Percentiles rank a stretch among this genome's conserved stretches.
phyloP scores from a whole-genome alignment of 2,888 invertebrate genomes.

The Euclidia mi region DNA sequence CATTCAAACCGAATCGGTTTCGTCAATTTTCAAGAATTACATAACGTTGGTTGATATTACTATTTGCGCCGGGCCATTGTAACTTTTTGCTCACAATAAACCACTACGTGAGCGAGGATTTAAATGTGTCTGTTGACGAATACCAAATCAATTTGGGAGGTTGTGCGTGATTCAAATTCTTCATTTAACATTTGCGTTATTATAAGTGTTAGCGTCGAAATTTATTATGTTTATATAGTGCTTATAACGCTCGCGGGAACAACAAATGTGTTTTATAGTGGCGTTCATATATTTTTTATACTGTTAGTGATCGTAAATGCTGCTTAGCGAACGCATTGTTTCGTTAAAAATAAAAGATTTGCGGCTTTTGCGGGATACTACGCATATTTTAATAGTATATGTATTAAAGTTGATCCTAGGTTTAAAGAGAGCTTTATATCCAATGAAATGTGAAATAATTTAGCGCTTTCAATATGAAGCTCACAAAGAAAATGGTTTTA shows the following conservation, averaged over 20 bases:
- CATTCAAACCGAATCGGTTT: conserved; percentile 16
- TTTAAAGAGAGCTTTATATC: too few relatives aligned
- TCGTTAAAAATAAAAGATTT: conserved; percentile 15
- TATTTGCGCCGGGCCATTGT: conserved; percentile 71
- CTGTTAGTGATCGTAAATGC: conserved; percentile 25
- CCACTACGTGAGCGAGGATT: conserved; percentile 78
- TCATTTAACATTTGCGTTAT: conserved; percentile 58
- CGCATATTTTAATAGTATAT: not conserved
- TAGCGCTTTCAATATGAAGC: too few relatives aligned
- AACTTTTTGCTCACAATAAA: conserved; percentile 86
- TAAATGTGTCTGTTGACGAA: conserved; percentile 78
- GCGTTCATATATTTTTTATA: conserved; percentile 32
- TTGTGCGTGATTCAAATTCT: conserved; percentile 76
- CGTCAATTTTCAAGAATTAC: conserved; percentile 75
- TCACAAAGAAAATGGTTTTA: too few relatives aligned
- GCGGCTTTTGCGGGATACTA: not conserved
- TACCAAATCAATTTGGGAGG: conserved; percentile 82
- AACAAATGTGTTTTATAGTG: conserved; percentile 51
- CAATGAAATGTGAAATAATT: too few relatives aligned
- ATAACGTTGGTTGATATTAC: conserved; percentile 75
- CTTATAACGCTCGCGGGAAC: conserved; percentile 42
- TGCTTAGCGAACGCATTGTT: conserved; percentile 11
- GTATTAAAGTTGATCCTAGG: not conserved
- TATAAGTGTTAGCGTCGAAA: conserved; percentile 43
- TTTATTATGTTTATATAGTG: conserved; percentile 46